Conservation (phyloP, 2,113 vertebrate species). For the Syrrhaptes paradoxus region DNA sequence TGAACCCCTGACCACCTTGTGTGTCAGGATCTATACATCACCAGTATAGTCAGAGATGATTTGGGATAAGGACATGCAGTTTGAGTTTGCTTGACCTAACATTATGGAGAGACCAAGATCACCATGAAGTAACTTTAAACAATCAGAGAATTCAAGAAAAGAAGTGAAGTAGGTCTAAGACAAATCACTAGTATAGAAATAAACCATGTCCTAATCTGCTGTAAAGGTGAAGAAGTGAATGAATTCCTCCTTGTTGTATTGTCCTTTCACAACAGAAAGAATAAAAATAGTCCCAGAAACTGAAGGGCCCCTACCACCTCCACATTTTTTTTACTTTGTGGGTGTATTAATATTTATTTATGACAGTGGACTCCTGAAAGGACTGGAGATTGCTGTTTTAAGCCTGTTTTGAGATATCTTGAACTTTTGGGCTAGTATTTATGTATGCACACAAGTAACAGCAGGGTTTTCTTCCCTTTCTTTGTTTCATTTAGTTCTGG, state of each 20-base stretch:
- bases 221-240: background rate
- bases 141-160: background rate
- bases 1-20: background rate
- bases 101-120: background rate
- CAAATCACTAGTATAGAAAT: background rate
- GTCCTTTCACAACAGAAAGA: background rate
- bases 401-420: background rate
- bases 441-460: background rate
- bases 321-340: background rate
- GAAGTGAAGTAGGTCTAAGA: background rate
- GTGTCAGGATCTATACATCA: background rate
- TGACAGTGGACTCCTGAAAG: background rate
- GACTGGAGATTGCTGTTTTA: background rate
- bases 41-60: background rate
- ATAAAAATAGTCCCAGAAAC: background rate
- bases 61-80: background rate
- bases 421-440: background rate
- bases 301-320: background rate
- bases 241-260: background rate
- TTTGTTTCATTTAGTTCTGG: background rate
- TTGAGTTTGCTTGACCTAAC: background rate
- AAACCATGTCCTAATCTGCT: background rate
- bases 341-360: background rate
- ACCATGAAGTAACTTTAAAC: background rate
- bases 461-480: background rate